Evolutionary conservation across 2,888 invertebrate species (phyloP).

Genomic region (Sthenelais limicola): DNA sequence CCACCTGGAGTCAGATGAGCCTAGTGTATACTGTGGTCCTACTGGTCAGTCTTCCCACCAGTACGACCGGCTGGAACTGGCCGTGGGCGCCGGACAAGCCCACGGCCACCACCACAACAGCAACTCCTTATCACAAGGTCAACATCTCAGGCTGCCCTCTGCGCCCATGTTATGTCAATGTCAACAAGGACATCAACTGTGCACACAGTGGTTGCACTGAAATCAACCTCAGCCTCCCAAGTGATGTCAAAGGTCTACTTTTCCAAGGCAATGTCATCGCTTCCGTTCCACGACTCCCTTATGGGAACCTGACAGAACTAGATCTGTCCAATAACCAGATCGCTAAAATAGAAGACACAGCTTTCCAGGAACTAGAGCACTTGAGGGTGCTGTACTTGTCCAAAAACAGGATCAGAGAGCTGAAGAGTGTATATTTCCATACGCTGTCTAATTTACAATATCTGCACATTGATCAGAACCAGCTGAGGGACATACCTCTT

Average conservation of each 20-base stretch:
- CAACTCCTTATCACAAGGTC: too few species aligned
- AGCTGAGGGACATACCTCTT: neutral
- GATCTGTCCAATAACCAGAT: slow-evolving; percentile 23
- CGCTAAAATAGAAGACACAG: slow-evolving; percentile 1
- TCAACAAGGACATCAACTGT: too few species aligned
- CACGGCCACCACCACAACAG: too few species aligned
- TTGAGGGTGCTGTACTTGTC: slow-evolving; percentile 21
- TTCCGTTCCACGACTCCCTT: neutral
- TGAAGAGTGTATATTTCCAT: neutral
- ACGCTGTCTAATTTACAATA: neutral
- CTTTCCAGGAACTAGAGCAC: neutral
- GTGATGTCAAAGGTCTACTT: neutral
- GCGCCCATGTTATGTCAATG: too few species aligned
- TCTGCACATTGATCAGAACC: slow-evolving; percentile 12
- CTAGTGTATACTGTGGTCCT: too few species aligned
- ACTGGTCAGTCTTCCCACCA: too few species aligned
- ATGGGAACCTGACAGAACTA: neutral
- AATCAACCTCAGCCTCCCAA: neutral
- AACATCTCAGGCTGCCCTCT: too few species aligned
- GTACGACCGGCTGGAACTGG: too few species aligned
- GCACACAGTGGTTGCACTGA: neutral
- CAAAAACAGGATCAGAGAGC: slow-evolving; percentile 2
- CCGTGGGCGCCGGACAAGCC: too few species aligned
- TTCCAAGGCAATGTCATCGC: slow-evolving; percentile 22
- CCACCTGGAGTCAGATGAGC: too few species aligned